Base-by-base conservation (phyloP, 2,888 invertebrate genomes). In the Polydrusus cervinus region DNA sequence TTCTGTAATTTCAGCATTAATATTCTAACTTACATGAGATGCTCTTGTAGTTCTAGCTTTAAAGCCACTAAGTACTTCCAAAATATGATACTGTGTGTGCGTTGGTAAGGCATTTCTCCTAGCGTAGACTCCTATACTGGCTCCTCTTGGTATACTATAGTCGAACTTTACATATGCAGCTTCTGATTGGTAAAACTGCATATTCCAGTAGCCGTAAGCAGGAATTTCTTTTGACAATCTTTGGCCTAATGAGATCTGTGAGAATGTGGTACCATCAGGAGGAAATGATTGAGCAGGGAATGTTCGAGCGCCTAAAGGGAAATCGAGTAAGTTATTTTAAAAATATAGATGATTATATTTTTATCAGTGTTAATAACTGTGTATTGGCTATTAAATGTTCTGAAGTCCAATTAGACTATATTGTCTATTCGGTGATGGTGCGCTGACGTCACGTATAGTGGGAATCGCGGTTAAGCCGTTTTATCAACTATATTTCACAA, bases 181-280 rank as follows among this genome's bases (percentile, higher is more conserved):
- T 88, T 97, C 95, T 76, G 95, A 95, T 88, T 97, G 97, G 88
- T 95, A 96, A 88, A 98, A 97, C 88, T 97, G 97, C 93, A 97
- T 95, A 88, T 97, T 97, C 97, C 97, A 97, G 88, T 97, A 97
- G 86, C 97, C 95, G 89, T 97, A 97, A 79, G 97, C 94, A 84
- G 94, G 94, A 85, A 98, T 95, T 89, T 95, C 94, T 88, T 95
- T 94, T 83, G 94, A 94, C 83, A 96, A 90, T 86, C 94, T 93
- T 88, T 96, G 94, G 80, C 97, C 96, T 85, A 97, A 89, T 80
- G 93, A 91, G 84, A 97, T 95, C 90, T 96, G 96, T 83, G 94
- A 93, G 88, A 97, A 97, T 68, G 96, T 96, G 81, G 96, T 96
- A 80, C 96, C 96, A 86, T 97, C 96, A 75, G 96, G 97, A 80